Conservation (phyloP, 2,797 vertebrate species). For the Ambastaia sidthimunki region DNA sequence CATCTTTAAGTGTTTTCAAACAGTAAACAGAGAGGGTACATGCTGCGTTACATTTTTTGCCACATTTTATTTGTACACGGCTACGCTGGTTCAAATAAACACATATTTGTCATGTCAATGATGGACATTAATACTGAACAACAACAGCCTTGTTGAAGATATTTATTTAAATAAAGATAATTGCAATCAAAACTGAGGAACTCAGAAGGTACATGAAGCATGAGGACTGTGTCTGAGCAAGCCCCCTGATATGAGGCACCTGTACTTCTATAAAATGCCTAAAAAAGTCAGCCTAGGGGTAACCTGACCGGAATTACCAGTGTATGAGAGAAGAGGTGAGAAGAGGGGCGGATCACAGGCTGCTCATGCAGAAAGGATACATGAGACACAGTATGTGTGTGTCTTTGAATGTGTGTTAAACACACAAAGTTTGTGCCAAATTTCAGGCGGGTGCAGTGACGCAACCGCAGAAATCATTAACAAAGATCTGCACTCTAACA, state of each 20-base stretch:
- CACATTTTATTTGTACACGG: too few relatives aligned
- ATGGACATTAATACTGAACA: background rate
- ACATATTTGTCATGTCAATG: background rate
- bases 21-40: background rate
- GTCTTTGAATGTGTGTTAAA: conserved; percentile 22
- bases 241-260: background rate
- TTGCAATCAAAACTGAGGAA: background rate
- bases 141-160: background rate
- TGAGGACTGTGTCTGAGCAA: background rate
- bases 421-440: conserved; percentile 12
- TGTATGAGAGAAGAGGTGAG: conserved; percentile 15
- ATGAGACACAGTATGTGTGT: conserved; percentile 15
- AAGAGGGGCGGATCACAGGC: conserved; percentile 20
- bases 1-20: background rate
- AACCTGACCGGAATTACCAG: conserved; percentile 42
- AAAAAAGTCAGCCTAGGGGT: background rate
- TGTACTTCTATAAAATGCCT: conserved; percentile 6
- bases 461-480: conserved; percentile 30
- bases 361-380: conserved; percentile 20
- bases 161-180: conserved; percentile 7
- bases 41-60: background rate
- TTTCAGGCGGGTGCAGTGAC: conserved; percentile 1
- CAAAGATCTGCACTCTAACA: conserved; percentile 10
- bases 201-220: background rate
- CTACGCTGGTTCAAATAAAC: background rate